Evolutionary conservation across 2,888 invertebrate species (phyloP), one percentile per base, ranked within the genome.

Genomic region (Oasisia sp.): DNA sequence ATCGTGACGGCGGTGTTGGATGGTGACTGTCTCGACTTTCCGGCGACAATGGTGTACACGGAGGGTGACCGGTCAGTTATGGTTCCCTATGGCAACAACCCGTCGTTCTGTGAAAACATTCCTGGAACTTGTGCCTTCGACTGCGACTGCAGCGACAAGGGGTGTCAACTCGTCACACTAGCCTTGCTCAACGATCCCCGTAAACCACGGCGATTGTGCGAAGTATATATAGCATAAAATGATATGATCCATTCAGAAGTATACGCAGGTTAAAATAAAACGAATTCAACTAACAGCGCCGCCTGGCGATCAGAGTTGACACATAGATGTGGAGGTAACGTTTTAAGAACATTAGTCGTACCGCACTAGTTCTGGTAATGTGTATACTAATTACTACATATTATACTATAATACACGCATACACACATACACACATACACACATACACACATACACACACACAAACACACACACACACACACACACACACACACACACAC

Each of bases 11-110:
- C 90, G 32, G 90, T 90, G 32, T 32, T 90, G 32, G 90, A n/a
- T 7, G 90, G 90, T 32, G 90, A 90, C 32, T 90, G 90, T 32
- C 90, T 90, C 90, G 90, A 90, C 32, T 90, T 90, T 32, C 90
- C 90, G 90, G 90, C 90, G 90, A 90, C 90, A n/a, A 90, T 90
- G 32, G 90, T 90, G 7, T 90, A 90, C 90, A 90, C 90, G 90
- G 90, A 90, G 90, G 90, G 90, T 32, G 90, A 90, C 90, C n/a
- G 32, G 90, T 90, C 90, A 90, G 90, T 32, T 27, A 14, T 90
- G 90, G 32, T 90, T 32, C 90, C 90, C 90, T 90, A 90, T 32
- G 32, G 32, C 90, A 90, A 90, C 90, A 90, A 90, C 90, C 90
- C 90, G n/a, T 90, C 90, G 90, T 90, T 90, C 90, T 90, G 90